These are phyloP conservation scores for Patella vulgata DNA, from an alignment of 1,140 invertebrate genomes.

Conservation along the genomic window DNA sequence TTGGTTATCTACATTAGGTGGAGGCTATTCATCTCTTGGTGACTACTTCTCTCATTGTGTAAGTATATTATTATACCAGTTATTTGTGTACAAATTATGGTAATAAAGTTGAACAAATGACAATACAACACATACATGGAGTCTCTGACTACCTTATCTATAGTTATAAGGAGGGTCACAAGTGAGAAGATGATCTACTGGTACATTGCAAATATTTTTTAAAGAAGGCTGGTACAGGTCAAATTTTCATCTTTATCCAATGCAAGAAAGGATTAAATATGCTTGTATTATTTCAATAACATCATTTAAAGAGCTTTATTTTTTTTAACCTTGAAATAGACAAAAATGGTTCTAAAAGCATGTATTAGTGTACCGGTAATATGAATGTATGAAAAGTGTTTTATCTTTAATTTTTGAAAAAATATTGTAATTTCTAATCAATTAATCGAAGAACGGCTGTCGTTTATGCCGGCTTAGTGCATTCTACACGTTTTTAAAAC, in stretches of 20 bases:
- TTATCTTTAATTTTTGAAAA: too few species aligned
- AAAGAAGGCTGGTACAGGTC: too few species aligned
- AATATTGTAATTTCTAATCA: too few species aligned
- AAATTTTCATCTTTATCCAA: too few species aligned
- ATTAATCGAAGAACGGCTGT: not conserved
- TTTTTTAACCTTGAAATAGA: too few species aligned
- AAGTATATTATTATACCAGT: constrained; percentile 70
- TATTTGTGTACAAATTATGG: constrained; percentile 3
- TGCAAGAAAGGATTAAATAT: too few species aligned
- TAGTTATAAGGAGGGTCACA: not conserved
- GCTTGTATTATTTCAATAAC: not conserved
- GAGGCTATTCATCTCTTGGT: constrained; percentile 91
- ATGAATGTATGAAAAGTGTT: too few species aligned
- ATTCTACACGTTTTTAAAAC: too few species aligned
- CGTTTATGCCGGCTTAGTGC: not conserved
- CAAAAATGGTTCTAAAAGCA: too few species aligned
- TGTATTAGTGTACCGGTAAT: too few species aligned
- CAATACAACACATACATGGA: not conserved
- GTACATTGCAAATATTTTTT: not conserved
- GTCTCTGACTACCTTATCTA: not conserved
- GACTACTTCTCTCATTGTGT: constrained; percentile 84
- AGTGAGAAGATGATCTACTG: not conserved
- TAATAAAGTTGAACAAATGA: not conserved
- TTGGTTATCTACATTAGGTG: constrained; percentile 95
- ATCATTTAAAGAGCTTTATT: not conserved